A percentile compares a stretch with the other conserved stretches of the same genome.
phyloP scores from a whole-genome alignment of 35 echinoderm and acorn worm species.

The Apostichopus parvimensis region DNA sequence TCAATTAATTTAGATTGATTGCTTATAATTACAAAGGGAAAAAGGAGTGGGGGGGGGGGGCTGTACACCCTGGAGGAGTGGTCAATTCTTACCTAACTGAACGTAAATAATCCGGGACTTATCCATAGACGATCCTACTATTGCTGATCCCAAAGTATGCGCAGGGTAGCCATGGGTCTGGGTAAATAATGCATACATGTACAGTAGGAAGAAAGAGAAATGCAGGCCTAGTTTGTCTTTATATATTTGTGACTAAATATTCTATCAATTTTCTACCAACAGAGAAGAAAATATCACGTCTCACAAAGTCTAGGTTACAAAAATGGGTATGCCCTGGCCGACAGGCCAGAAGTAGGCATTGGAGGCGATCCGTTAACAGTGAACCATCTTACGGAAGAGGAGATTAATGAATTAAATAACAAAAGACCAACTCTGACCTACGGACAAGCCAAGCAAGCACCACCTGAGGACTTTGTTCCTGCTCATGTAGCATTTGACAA shows the following conservation, averaged over 20 bases:
- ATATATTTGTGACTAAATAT: too few species aligned
- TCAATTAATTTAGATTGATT: too few species aligned
- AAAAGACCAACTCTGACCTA: conserved; percentile 94
- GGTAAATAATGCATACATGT: too few species aligned
- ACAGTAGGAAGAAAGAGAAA: not conserved
- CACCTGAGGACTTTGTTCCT: conserved; percentile 97
- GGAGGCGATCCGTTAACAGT: conserved; percentile 87
- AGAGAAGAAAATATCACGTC: conserved; percentile 90
- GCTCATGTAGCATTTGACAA: conserved; percentile 99
- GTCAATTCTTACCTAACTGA: too few species aligned
- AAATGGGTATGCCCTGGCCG: conserved; percentile 87
- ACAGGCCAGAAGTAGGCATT: conserved; percentile 84
- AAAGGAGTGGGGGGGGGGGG: too few species aligned
- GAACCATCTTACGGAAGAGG: conserved; percentile 84
- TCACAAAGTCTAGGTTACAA: conserved; percentile 91
- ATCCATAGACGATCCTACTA: too few species aligned
- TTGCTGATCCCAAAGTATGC: too few species aligned
- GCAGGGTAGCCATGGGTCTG: too few species aligned
- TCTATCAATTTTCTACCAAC: not conserved
- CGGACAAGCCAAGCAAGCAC: conserved; percentile 97
- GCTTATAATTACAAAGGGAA: too few species aligned
- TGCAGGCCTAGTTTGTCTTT: not conserved
- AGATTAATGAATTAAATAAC: conserved; percentile 92
- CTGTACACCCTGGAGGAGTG: too few species aligned
- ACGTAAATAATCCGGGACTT: too few species aligned